Base-by-base conservation (phyloP, 2,797 vertebrate species). In the Takifugu ocellatus region DNA sequence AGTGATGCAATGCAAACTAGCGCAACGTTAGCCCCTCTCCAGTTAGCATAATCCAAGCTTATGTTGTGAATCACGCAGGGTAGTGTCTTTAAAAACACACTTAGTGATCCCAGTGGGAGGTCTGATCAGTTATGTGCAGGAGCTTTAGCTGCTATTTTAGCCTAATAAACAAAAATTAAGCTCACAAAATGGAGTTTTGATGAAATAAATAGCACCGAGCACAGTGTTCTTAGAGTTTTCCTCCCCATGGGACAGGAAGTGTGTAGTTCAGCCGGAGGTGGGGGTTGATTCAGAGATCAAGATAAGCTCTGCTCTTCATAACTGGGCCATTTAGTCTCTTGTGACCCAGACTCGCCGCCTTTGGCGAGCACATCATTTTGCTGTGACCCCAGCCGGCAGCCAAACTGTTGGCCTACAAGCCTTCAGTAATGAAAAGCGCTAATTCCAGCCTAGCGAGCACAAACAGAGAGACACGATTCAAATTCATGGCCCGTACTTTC, bases 361-460 rank as follows among this genome's bases (percentile, higher is more conserved):
- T 85, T 86, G 89, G 88, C 89, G 85, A 90, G 87, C 85, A 86
- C 79, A 88, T 86, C 67, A 87, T 88, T 90, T 90, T 83, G 85
- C 78, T 88, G 81, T 87, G 85, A 89, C 89, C 88, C 83, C 76
- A 84, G 82, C 75, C 81, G 47, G 72, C 84, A 80, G 84, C 82
- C 84, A 84, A 78, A 82, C 78, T 85, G 78, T 70, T 79, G 72
- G 74, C 66, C 80, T 74, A 70, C 81, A 82, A 89, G 84, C 86
- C 84, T 72, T 81, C 79, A 69, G 77, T 90, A 87, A 90, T 91
- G 88, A 91, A 90, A 90, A 87, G 78, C 76, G 75, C 82, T 88
- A 89, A 91, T 89, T 90, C 82, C 79, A 84, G 81, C 66, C 81
- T 73, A 42, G 64, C 74, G 76, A 81, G 75, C 68, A 78, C 75